Evolutionary conservation across 2,888 invertebrate species (phyloP).

Genomic region (Eupithecia dodoneata): DNA sequence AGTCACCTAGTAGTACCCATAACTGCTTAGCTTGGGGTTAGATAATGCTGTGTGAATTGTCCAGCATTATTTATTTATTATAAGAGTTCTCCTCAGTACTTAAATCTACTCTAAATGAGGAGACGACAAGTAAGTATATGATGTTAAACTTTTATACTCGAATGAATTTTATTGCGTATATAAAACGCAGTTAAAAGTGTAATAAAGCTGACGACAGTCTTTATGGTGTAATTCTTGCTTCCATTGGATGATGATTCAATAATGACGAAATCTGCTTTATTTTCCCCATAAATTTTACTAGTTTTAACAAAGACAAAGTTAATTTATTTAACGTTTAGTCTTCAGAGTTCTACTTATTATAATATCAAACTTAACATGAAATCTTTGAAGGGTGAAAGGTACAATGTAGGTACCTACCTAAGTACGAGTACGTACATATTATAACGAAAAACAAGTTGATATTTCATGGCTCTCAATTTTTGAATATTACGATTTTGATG

Average conservation of each 20-base stretch:
- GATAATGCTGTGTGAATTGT: too few species aligned
- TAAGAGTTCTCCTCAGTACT: neutral
- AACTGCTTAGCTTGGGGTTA: too few species aligned
- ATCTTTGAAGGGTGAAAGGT: neutral
- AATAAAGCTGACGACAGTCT: slow-evolving; percentile 57
- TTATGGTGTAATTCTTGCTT: slow-evolving; percentile 57
- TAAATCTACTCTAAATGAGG: neutral
- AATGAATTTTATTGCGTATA: slow-evolving; percentile 57
- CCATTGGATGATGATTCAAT: slow-evolving; percentile 31
- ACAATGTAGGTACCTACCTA: neutral
- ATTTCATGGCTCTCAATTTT: neutral
- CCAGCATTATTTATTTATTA: too few species aligned
- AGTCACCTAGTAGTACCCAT: too few species aligned
- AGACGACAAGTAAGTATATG: neutral
- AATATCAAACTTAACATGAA: neutral
- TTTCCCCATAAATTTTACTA: neutral
- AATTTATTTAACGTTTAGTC: neutral
- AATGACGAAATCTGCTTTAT: slow-evolving; percentile 15
- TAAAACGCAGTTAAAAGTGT: slow-evolving; percentile 56
- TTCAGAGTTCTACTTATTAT: neutral
- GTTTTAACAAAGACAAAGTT: neutral
- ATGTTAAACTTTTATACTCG: slow-evolving; percentile 38
- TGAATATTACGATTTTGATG: neutral
- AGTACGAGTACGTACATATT: neutral
- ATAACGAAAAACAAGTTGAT: neutral